Evolutionary conservation across 2,113 vertebrate genomes (phyloP).

Genomic region (Solea senegalensis): DNA sequence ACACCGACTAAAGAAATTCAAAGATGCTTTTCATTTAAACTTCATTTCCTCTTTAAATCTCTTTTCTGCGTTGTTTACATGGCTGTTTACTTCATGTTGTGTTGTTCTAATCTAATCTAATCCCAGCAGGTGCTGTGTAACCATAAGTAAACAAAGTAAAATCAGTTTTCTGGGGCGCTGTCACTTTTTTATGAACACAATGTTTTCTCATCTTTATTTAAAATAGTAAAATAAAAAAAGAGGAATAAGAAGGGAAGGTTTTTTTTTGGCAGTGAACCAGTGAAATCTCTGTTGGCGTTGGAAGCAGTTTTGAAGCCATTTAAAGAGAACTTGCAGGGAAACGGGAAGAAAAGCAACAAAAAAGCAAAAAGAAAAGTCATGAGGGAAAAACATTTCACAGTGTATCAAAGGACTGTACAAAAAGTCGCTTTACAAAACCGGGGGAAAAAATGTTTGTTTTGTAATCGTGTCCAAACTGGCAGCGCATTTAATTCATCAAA

Average conservation of each 20-base stretch:
- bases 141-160: not conserved
- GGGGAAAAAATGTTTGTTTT: conserved; percentile 20
- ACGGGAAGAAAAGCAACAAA: not conserved
- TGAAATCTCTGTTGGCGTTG: conserved; percentile 57
- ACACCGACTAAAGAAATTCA: no score
- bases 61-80: no score
- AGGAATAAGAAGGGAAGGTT: conserved; percentile 15
- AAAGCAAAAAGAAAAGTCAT: not conserved
- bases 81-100: not conserved
- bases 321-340: not conserved
- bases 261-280: conserved; percentile 46
- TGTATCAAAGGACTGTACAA: conserved; percentile 76
- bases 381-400: conserved; percentile 64
- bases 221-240: conserved; percentile 47
- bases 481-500: conserved; percentile 26
- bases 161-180: not conserved
- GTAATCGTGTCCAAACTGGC: conserved; percentile 20
- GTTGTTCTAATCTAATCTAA: not conserved
- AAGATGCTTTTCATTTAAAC: no score
- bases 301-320: conserved; percentile 19
- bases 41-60: no score
- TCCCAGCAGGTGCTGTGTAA: not conserved
- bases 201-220: conserved; percentile 58
- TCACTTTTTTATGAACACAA: conserved; percentile 30
- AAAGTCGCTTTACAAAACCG: conserved; percentile 39